A percentile compares a stretch with the other conserved stretches of the same genome.
Conservation (phyloP, 2,113 vertebrate species). For the Rhinolophus ferrumequinum region DNA sequence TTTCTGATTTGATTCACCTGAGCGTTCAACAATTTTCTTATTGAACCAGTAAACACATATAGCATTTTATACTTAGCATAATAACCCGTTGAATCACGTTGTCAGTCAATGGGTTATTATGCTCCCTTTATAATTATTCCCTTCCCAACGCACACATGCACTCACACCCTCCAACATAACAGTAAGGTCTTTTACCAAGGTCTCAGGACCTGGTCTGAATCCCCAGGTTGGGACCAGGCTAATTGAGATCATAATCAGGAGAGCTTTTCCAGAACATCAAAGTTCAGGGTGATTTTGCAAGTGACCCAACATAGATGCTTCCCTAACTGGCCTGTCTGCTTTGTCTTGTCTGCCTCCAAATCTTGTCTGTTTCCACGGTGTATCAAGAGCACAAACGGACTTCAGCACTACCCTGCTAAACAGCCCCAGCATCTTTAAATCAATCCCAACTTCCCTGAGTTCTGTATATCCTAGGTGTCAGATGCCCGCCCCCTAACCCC, state of each 20-base stretch:
- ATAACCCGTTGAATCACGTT: not conserved
- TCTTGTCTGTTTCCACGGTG: not conserved
- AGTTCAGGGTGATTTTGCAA: not conserved
- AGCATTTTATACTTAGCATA: not conserved
- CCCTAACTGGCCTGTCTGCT: not conserved
- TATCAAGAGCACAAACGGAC: not conserved
- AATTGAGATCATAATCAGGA: not conserved
- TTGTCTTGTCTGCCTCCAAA: not conserved
- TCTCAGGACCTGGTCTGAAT: not conserved
- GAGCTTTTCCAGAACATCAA: not conserved
- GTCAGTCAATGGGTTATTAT: not conserved
- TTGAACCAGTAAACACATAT: not conserved
- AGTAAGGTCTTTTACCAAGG: not conserved
- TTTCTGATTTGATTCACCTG: slow-evolving; percentile 30
- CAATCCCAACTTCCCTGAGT: not conserved
- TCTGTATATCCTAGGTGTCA: not conserved
- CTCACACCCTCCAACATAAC: not conserved
- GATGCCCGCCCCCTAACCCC: not conserved
- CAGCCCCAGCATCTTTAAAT: not conserved
- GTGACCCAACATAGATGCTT: not conserved
- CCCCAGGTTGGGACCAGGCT: not conserved
- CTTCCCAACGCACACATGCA: not conserved
- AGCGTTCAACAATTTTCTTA: not conserved
- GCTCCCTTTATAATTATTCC: not conserved
- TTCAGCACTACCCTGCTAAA: not conserved